Percentiles rank a stretch among this genome's conserved stretches.
These are phyloP conservation scores for Margaritifera margaritifera DNA, from an alignment of 2,888 invertebrate genomes.

Conservation along the genomic window DNA sequence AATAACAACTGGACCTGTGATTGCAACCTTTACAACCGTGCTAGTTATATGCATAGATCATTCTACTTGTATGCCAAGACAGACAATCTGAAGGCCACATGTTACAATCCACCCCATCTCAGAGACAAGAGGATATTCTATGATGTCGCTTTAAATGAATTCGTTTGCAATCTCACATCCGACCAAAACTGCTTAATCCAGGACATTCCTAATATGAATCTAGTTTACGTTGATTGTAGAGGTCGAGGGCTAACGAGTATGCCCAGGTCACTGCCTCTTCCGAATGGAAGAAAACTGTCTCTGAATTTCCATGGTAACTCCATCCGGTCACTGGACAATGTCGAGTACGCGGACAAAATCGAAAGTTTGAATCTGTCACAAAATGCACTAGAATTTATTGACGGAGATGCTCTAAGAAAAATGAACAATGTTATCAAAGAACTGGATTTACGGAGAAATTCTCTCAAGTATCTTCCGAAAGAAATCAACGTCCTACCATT, in stretches of 20 bases:
- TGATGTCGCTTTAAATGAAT: slow-evolving; percentile 19
- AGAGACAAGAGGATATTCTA: slow-evolving; percentile 21
- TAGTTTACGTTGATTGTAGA: slow-evolving; percentile 30
- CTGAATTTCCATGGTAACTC: no score
- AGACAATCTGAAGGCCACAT: slow-evolving; percentile 21
- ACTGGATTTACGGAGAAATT: background rate
- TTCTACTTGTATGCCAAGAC: slow-evolving; percentile 25
- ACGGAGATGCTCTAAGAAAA: slow-evolving; percentile 15
- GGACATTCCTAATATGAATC: slow-evolving; percentile 26
- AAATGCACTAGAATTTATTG: slow-evolving; percentile 22
- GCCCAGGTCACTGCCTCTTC: slow-evolving; percentile 18
- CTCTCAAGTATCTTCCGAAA: slow-evolving; percentile 18
- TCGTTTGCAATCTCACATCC: slow-evolving; percentile 34
- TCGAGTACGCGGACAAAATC: slow-evolving; percentile 19
- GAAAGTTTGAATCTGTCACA: slow-evolving; percentile 15
- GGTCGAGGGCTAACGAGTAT: slow-evolving; percentile 14
- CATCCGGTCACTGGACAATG: slow-evolving; percentile 7
- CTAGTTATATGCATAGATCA: slow-evolving; percentile 18
- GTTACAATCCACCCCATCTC: slow-evolving; percentile 31
- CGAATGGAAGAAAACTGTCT: no score
- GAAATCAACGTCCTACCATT: slow-evolving; percentile 30
- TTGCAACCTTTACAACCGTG: slow-evolving; percentile 32
- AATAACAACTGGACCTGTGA: slow-evolving; percentile 39
- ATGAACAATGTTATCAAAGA: slow-evolving; percentile 11
- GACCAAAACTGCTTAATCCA: slow-evolving; percentile 33